A percentile compares a stretch with the other conserved stretches of the same genome.
Conservation (phyloP, 2,797 vertebrate genomes). For the Luscinia luscinia region DNA sequence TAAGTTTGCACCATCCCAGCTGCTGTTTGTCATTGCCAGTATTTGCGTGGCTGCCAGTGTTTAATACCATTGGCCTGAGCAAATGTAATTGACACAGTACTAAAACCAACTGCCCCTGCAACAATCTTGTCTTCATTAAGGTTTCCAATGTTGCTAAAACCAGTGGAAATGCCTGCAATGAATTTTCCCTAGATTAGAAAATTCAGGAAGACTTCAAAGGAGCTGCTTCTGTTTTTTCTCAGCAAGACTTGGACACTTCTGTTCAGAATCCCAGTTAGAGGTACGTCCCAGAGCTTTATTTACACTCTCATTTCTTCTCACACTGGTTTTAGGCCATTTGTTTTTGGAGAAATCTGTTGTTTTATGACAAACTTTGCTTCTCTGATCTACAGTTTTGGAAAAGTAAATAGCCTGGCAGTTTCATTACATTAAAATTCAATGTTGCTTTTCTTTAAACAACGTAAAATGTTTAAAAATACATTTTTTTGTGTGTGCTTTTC, state of each 20-base stretch:
- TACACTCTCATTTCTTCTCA: background rate
- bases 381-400: background rate
- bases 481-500: background rate
- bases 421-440: background rate
- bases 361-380: background rate
- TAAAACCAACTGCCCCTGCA: slow-evolving; percentile 18
- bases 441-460: background rate
- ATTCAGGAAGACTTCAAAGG: background rate
- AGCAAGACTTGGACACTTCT: background rate
- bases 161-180: background rate
- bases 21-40: background rate
- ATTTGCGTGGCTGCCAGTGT: background rate
- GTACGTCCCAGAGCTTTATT: background rate
- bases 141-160: background rate
- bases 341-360: background rate
- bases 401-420: background rate
- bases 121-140: background rate
- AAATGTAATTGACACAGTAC: slow-evolving; percentile 5
- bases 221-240: background rate
- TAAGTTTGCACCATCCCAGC: background rate
- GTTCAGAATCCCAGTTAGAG: background rate
- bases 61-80: slow-evolving; percentile 11
- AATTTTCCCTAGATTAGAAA: background rate
- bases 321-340: background rate
- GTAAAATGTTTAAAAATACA: background rate